A percentile compares a stretch with the other conserved stretches of the same genome.
Conservation (phyloP, 2,888 invertebrate genomes). For the Petrolisthes cinctipes region DNA sequence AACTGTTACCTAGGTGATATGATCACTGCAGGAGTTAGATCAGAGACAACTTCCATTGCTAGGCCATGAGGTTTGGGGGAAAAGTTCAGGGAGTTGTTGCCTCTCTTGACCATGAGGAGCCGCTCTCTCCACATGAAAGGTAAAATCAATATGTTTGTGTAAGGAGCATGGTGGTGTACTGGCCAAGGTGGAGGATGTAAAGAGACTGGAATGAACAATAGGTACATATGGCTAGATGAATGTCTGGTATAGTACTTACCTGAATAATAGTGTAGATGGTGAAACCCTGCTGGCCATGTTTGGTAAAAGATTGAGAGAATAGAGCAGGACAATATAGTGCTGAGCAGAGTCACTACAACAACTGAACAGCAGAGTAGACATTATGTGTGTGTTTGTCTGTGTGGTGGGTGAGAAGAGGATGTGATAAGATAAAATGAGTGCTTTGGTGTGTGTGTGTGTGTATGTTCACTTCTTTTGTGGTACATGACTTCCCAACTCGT, state of each 20-base stretch:
- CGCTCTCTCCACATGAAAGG: background rate
- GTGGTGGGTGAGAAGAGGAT: slow-evolving; percentile 1
- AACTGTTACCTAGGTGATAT: too few relatives aligned
- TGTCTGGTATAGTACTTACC: background rate
- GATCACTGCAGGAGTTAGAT: too few relatives aligned
- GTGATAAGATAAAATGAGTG: slow-evolving; percentile 27
- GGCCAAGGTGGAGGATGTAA: background rate
- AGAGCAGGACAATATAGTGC: background rate
- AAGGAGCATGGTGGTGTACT: background rate
- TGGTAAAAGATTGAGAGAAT: background rate
- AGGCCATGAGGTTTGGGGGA: background rate
- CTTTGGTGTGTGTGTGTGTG: background rate
- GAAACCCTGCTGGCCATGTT: too few relatives aligned
- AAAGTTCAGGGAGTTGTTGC: background rate
- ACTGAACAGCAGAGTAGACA: background rate
- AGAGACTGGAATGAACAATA: background rate
- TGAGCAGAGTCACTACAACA: background rate
- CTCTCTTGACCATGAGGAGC: background rate
- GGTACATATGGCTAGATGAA: background rate
- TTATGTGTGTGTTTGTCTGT: background rate
- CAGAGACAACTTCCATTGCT: background rate
- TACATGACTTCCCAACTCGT: background rate
- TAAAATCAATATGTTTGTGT: background rate
- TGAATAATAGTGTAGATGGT: background rate
- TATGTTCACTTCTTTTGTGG: background rate